phyloP scores from a whole-genome alignment of 2,888 invertebrate genomes.

The Rhagophthalmus giganteus region DNA sequence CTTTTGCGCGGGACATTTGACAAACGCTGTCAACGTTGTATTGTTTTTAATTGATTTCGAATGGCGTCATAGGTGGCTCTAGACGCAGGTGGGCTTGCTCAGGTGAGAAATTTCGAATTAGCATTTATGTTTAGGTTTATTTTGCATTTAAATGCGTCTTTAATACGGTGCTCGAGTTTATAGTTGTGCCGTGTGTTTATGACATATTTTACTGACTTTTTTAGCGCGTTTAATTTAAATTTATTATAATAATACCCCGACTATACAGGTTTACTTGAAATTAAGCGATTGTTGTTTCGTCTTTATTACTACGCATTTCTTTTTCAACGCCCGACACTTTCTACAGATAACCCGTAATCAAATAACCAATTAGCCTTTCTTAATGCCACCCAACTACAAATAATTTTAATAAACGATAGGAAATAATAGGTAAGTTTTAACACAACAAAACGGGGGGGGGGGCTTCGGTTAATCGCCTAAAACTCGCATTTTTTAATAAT shows the following conservation, averaged over 20 bases:
- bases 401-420: not conserved
- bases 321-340: conserved; percentile 15
- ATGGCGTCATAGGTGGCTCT: conserved; percentile 34
- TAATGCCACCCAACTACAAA: conserved; percentile 4
- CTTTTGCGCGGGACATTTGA: conserved; percentile 26
- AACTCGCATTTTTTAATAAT: conserved; percentile 23
- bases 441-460: too few relatives aligned
- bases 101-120: conserved; percentile 35
- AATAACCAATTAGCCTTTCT: conserved; percentile 12
- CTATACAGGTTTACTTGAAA: conserved; percentile 23
- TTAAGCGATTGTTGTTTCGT: conserved; percentile 30
- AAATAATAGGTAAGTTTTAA: not conserved
- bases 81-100: conserved; percentile 34
- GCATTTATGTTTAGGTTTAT: conserved; percentile 33
- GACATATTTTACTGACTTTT: conserved; percentile 31
- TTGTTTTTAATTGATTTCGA: conserved; percentile 35
- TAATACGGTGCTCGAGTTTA: conserved; percentile 31
- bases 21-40: conserved; percentile 25
- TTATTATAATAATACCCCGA: conserved; percentile 25
- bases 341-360: conserved; percentile 20
- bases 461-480: too few relatives aligned
- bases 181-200: conserved; percentile 30
- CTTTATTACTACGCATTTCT: conserved; percentile 21
- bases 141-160: conserved; percentile 35
- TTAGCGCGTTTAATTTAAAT: conserved; percentile 30